A percentile compares a stretch with the other conserved stretches of the same genome.
Conservation (phyloP, 2,888 invertebrate genomes). For the Mythimna loreyi region DNA sequence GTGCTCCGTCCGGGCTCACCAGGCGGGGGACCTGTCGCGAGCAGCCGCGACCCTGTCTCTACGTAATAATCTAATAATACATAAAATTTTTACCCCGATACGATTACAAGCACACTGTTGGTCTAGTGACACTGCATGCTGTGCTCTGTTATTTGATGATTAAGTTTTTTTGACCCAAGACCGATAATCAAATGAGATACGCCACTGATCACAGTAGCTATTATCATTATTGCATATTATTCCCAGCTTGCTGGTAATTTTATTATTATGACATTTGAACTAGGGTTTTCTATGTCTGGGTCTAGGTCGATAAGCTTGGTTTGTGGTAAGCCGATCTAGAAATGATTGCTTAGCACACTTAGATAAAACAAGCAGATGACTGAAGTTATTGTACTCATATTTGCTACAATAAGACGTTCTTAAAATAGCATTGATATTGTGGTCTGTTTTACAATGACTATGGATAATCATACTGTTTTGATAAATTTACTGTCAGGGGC, state of each 20-base stretch:
- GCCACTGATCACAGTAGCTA: not conserved
- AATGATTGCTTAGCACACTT: conserved; percentile 14
- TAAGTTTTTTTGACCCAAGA: too few relatives aligned
- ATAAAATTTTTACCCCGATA: too few relatives aligned
- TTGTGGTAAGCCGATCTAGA: not conserved
- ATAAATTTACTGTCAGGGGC: not conserved
- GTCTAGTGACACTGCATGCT: too few relatives aligned
- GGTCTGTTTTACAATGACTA: not conserved
- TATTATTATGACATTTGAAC: conserved; percentile 23
- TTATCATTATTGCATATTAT: not conserved
- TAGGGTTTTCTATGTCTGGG: conserved; percentile 23
- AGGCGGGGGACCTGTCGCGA: too few relatives aligned
- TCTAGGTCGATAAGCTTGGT: conserved; percentile 39
- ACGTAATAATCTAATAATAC: too few relatives aligned
- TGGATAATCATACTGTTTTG: not conserved
- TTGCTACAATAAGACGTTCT: conserved; percentile 20
- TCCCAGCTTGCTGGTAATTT: not conserved
- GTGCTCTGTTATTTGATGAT: too few relatives aligned
- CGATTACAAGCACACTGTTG: too few relatives aligned
- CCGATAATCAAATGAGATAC: too few relatives aligned
- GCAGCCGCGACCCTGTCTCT: too few relatives aligned
- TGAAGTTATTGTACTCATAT: conserved; percentile 16
- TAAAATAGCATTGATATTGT: conserved; percentile 33
- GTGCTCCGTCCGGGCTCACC: too few relatives aligned
- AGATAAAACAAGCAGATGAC: conserved; percentile 29